These are phyloP conservation scores for Tipula confusa DNA, from an alignment of 2,888 invertebrate genomes.

Conservation along the genomic window DNA sequence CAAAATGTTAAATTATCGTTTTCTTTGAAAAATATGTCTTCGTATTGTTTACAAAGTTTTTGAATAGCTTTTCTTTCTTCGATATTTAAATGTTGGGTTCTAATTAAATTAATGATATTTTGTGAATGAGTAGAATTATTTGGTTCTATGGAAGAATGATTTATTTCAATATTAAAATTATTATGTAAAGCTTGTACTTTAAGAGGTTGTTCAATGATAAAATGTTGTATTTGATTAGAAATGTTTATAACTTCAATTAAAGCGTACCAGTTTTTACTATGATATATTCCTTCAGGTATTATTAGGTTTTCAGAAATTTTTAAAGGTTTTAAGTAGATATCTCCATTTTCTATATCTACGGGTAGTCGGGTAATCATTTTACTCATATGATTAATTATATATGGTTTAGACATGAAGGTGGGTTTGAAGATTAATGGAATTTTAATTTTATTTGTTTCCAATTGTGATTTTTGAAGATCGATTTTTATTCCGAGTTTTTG, in stretches of 20 bases:
- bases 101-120: neutral
- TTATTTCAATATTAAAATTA: constrained; percentile 30
- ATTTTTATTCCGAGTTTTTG: too few species aligned
- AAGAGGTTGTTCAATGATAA: constrained; percentile 34
- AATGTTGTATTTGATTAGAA: constrained; percentile 26
- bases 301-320: constrained; percentile 31
- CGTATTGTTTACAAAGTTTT: neutral
- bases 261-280: constrained; percentile 33
- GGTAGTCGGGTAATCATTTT: too few species aligned
- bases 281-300: constrained; percentile 34
- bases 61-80: constrained; percentile 35
- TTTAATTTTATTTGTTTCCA: too few species aligned
- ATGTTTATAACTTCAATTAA: constrained; percentile 34
- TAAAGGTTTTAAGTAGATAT: constrained; percentile 32
- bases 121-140: neutral
- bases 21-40: too few species aligned
- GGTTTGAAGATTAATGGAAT: too few species aligned
- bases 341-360: constrained; percentile 34
- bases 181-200: constrained; percentile 15
- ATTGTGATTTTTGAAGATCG: too few species aligned
- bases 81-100: constrained; percentile 34
- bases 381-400: too few species aligned
- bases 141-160: constrained; percentile 30
- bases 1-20: too few species aligned
- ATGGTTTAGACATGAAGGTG: too few species aligned